These are phyloP conservation scores for Pseudomyrmex cubaensis DNA, from an alignment of 1,140 invertebrate genomes.

Conservation along the genomic window DNA sequence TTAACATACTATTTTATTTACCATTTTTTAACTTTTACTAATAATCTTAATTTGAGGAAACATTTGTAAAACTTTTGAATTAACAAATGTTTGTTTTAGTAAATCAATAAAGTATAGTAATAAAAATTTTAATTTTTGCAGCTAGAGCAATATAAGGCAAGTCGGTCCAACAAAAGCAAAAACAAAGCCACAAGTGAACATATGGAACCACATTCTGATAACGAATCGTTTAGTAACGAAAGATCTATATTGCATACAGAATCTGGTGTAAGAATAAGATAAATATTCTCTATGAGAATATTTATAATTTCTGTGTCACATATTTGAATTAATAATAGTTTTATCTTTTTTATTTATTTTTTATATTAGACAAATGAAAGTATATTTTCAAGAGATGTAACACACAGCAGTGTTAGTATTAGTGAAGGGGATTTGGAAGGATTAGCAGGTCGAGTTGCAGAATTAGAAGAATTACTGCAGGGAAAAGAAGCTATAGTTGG, in stretches of 20 bases:
- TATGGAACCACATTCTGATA: constrained; percentile 72
- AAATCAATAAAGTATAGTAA: not conserved
- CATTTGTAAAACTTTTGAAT: not conserved
- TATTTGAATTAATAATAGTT: not conserved
- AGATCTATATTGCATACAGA: constrained; percentile 69
- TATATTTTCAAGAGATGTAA: constrained; percentile 76
- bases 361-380: constrained; percentile 73
- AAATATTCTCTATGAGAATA: not conserved
- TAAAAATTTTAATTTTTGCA: constrained; percentile 56
- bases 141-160: constrained; percentile 77
- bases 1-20: no score
- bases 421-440: constrained; percentile 83
- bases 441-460: constrained; percentile 80
- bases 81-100: constrained; percentile 17
- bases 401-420: constrained; percentile 81
- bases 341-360: not conserved
- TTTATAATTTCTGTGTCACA: not conserved
- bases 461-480: constrained; percentile 80
- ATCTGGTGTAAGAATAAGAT: constrained; percentile 69
- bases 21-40: no score
- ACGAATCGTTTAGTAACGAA: constrained; percentile 75
- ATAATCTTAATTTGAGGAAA: not conserved
- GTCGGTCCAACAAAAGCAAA: constrained; percentile 52
- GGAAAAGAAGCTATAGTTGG: constrained; percentile 81
- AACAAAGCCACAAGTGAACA: constrained; percentile 39